phyloP scores from a whole-genome alignment of 2,113 vertebrate genomes.

The Sapayoa aenigma region DNA sequence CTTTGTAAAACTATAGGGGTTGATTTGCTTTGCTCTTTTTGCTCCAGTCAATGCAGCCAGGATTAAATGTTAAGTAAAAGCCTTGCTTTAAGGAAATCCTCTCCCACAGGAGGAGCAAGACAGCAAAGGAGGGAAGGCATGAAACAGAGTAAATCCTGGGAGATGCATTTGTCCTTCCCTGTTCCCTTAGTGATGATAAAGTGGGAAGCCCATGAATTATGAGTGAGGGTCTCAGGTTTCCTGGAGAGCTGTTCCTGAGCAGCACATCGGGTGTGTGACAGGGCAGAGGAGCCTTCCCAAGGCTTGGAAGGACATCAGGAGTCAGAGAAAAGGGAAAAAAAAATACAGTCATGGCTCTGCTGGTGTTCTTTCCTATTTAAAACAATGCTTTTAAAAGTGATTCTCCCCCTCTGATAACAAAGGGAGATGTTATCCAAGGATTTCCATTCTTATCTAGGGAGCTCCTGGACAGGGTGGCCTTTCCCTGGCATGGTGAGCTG shows the following conservation, averaged over 20 bases:
- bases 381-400: background rate
- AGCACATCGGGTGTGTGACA: accelerated
- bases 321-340: background rate
- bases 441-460: background rate
- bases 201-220: background rate
- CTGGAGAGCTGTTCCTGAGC: background rate
- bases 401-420: background rate
- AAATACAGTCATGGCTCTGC: background rate
- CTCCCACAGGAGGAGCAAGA: background rate
- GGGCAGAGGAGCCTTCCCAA: accelerated
- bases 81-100: background rate
- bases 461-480: background rate
- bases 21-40: background rate
- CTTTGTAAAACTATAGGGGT: background rate
- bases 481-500: background rate
- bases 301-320: background rate
- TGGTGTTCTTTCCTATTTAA: background rate
- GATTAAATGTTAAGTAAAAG: background rate
- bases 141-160: background rate
- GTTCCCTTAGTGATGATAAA: background rate
- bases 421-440: background rate
- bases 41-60: background rate
- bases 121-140: background rate
- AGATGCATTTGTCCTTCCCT: background rate
- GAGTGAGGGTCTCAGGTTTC: background rate